Conservation (phyloP, 2,113 vertebrate genomes). For the Corythoichthys intestinalis region DNA sequence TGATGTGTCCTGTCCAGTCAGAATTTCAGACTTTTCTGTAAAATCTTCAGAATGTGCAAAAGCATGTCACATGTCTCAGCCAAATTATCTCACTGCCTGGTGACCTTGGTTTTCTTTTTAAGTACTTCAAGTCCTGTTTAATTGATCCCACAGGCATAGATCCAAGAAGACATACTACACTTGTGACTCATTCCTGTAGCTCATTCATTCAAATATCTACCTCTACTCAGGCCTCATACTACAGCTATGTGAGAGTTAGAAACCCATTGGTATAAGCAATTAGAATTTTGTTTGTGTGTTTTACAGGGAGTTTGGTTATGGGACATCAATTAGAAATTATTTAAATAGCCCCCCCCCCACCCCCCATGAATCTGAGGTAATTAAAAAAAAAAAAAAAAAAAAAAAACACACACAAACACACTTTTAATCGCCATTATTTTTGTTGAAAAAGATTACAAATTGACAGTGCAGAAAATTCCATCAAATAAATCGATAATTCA, state of each 20-base stretch:
- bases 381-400: too few species aligned
- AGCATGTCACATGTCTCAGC: conserved; percentile 11
- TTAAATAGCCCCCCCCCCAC: too few species aligned
- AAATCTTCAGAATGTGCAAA: conserved; percentile 32
- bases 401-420: too few species aligned
- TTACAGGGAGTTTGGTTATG: background rate
- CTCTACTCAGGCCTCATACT: conserved; percentile 15
- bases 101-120: conserved; percentile 39
- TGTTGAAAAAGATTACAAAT: too few species aligned
- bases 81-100: conserved; percentile 42
- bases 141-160: conserved; percentile 13
- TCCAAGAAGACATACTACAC: background rate
- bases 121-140: conserved; percentile 5
- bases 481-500: too few species aligned
- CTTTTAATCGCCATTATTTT: too few species aligned
- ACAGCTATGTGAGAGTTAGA: conserved; percentile 15
- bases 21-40: conserved; percentile 16
- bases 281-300: conserved; percentile 2
- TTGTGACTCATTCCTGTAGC: conserved; percentile 9
- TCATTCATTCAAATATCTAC: conserved; percentile 15
- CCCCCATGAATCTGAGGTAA: too few species aligned
- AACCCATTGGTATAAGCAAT: conserved; percentile 25
- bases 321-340: too few species aligned
- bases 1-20: conserved; percentile 7
- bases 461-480: too few species aligned